A percentile compares a stretch with the other conserved stretches of the same genome.
Conservation (phyloP, 1,140 invertebrate species). For the Dendrolimus kikuchii region DNA sequence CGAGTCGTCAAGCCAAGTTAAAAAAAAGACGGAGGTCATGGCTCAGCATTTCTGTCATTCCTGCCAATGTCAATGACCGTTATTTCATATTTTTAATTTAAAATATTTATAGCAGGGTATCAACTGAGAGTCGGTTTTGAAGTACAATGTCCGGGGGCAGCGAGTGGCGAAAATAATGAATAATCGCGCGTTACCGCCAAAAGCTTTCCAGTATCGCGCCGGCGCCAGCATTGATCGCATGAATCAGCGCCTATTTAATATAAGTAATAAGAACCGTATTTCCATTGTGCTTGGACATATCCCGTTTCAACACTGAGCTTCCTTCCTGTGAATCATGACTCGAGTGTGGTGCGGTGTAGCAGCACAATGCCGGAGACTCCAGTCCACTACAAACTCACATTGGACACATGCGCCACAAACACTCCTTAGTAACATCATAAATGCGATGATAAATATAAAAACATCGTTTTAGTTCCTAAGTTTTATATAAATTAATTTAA, state of each 20-base stretch:
- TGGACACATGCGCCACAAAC: conserved; percentile 30
- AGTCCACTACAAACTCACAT: conserved; percentile 36
- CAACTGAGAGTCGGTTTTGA: background rate
- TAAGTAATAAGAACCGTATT: conserved; percentile 32
- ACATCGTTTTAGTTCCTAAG: conserved; percentile 8
- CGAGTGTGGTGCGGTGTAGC: conserved; percentile 19
- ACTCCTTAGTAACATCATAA: conserved; percentile 20
- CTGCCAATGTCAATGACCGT: too few relatives aligned
- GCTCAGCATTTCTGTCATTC: too few relatives aligned
- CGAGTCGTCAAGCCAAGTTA: too few relatives aligned
- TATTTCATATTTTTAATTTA: too few relatives aligned
- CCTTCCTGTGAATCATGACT: conserved; percentile 63
- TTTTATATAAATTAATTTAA: conserved; percentile 11
- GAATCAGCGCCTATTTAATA: conserved; percentile 31
- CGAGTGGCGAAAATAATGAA: conserved; percentile 21
- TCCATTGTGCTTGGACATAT: conserved; percentile 49
- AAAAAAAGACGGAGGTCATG: too few relatives aligned
- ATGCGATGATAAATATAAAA: conserved; percentile 10
- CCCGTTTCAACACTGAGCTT: conserved; percentile 50
- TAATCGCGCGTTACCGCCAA: conserved; percentile 28
- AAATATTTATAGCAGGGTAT: background rate
- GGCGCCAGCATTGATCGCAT: conserved; percentile 54
- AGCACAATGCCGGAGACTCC: conserved; percentile 25
- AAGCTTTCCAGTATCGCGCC: conserved; percentile 46
- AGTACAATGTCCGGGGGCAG: conserved; percentile 10